Evolutionary conservation across 2,113 vertebrate species (phyloP), one percentile per base, ranked within the genome.

Genomic region (Triplophysa rosa): DNA sequence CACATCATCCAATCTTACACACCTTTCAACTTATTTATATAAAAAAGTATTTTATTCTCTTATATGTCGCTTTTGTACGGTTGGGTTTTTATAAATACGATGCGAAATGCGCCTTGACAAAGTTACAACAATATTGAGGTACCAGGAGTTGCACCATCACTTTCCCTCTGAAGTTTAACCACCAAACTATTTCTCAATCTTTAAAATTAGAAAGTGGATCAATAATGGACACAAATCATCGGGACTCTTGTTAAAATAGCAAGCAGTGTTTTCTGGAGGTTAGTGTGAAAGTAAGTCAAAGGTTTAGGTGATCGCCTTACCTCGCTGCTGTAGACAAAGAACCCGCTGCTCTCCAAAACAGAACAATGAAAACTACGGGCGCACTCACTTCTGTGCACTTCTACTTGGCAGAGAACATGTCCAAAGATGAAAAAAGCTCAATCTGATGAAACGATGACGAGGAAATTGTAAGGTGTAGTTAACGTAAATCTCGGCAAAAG

Each of bases 291-390:
- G 7, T 61, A 37, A 56, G 12, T 40, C 17, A n/a, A 23, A 19
- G 29, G 23, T 16, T n/a, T 47, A 24, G 26, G 59, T 9, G 24
- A 68, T 8, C 56, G 42, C 68, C 84, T 86, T 81, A 87, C 86
- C 84, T 87, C 83, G 84, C 82, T 75, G 84, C 71, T 76, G 33
- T 47, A 77, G 83, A 87, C 84, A 87, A 87, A 87, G 83, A 77
- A 79, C 76, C 83, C 73, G 65, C 62, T 83, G 79, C 82, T 84
- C 82, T 83, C 79, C 82, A 79, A 80, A 84, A 66, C 68, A 78
- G 79, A 84, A 86, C 84, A 86, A 83, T 84, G 78, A 71, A 52
- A 67, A 82, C 49, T 84, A 81, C 74, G 64, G 71, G 74, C 49
- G 33, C 49, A 67, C 73, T 58, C 47, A 72, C 54, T 56, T 83